phyloP scores from a whole-genome alignment of 2,113 vertebrate species.

The Apodemus speciosus region DNA sequence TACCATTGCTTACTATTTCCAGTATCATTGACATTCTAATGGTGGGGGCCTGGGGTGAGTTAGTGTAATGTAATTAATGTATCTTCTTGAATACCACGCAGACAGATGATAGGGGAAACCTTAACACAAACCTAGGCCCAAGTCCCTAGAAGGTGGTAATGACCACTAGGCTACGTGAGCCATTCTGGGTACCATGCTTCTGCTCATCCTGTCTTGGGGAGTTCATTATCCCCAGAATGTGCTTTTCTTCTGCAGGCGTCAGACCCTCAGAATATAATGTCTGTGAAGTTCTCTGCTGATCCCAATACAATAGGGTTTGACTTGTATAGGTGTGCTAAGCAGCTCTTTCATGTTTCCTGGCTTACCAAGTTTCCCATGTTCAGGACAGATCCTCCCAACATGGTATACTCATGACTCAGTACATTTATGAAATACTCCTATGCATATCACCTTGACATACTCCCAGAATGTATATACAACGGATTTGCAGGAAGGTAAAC shows the following conservation, averaged over 20 bases:
- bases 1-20: background rate
- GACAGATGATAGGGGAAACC: constrained; percentile 18
- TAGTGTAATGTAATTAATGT: background rate
- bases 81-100: background rate
- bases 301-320: background rate
- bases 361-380: background rate
- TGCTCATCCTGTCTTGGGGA: background rate
- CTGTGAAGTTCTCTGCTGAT: background rate
- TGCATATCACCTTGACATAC: background rate
- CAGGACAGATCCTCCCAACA: background rate
- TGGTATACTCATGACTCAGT: background rate
- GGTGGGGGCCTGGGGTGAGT: background rate
- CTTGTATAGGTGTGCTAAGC: background rate
- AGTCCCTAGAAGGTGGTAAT: constrained; percentile 54
- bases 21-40: background rate
- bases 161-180: background rate
- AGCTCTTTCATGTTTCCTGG: background rate
- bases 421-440: background rate
- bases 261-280: background rate
- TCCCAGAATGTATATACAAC: background rate
- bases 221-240: background rate
- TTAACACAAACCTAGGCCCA: constrained; percentile 54
- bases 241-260: background rate
- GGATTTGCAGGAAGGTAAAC: constrained; percentile 1
- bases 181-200: background rate